Evolutionary conservation across 2,797 vertebrate genomes (phyloP).

Genomic region (Pseudochirops cupreus): DNA sequence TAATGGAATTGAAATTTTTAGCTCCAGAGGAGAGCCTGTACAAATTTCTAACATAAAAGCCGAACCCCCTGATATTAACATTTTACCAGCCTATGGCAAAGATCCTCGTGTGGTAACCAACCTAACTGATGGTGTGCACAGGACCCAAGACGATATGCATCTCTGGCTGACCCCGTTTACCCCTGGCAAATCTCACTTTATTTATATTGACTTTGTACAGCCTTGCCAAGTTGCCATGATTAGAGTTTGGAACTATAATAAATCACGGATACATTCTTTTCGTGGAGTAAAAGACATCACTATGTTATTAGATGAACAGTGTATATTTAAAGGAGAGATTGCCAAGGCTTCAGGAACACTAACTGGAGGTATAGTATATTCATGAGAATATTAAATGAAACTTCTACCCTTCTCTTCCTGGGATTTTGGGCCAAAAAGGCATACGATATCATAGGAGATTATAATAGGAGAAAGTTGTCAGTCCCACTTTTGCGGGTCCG

Average conservation of each 20-base stretch:
- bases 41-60: conserved; percentile 88
- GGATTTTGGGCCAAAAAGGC: not conserved
- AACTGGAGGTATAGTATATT: conserved; percentile 90
- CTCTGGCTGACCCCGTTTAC: conserved; percentile 98
- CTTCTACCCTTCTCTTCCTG: not conserved
- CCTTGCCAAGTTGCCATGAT: conserved; percentile 94
- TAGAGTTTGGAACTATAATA: conserved; percentile 99
- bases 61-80: conserved; percentile 94
- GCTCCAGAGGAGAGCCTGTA: conserved; percentile 92
- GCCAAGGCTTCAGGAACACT: conserved; percentile 96
- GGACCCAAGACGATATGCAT: conserved; percentile 98
- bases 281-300: conserved; percentile 94
- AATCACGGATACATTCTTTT: conserved; percentile 98
- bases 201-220: conserved; percentile 91
- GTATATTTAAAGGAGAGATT: conserved; percentile 97
- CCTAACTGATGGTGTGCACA: conserved; percentile 93
- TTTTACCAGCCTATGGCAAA: conserved; percentile 93
- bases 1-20: conserved; percentile 96
- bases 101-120: conserved; percentile 94
- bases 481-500: not conserved
- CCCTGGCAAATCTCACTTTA: conserved; percentile 88
- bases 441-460: not conserved
- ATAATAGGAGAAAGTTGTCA: not conserved
- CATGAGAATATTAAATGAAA: conserved; percentile 7
- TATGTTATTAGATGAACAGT: conserved; percentile 91